These are phyloP conservation scores for Mechanitis messenoides DNA, from an alignment of 2,888 invertebrate species.

Conservation along the genomic window DNA sequence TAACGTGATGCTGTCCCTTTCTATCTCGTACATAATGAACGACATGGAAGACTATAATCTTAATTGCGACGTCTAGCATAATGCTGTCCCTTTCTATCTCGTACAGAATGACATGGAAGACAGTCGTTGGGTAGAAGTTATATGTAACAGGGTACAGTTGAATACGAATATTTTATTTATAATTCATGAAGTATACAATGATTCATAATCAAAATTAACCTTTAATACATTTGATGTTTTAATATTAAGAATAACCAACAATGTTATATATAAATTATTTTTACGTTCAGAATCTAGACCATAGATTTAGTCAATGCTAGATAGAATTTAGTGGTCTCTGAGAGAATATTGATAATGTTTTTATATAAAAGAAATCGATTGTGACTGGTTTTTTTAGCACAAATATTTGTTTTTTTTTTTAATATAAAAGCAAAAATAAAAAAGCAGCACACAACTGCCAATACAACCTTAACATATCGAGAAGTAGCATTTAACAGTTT, in stretches of 20 bases:
- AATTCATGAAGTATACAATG: neutral
- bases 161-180: neutral
- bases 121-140: neutral
- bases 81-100: too few species aligned
- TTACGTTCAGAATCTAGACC: neutral
- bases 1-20: too few species aligned
- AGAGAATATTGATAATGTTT: neutral
- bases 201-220: neutral
- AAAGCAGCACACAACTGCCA: too few species aligned
- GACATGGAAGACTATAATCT: too few species aligned
- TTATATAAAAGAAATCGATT: neutral
- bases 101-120: neutral
- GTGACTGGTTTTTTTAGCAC: too few species aligned
- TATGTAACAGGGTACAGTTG: constrained; percentile 1
- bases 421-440: too few species aligned
- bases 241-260: neutral
- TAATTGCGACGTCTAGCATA: too few species aligned
- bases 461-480: too few species aligned
- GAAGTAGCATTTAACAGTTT: too few species aligned
- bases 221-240: neutral
- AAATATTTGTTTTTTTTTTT: too few species aligned
- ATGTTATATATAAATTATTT: neutral
- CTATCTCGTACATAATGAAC: too few species aligned
- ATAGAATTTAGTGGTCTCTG: constrained; percentile 4
- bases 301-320: neutral